These are phyloP conservation scores for Noctilio leporinus DNA, from an alignment of 2,113 vertebrate species.

Conservation along the genomic window DNA sequence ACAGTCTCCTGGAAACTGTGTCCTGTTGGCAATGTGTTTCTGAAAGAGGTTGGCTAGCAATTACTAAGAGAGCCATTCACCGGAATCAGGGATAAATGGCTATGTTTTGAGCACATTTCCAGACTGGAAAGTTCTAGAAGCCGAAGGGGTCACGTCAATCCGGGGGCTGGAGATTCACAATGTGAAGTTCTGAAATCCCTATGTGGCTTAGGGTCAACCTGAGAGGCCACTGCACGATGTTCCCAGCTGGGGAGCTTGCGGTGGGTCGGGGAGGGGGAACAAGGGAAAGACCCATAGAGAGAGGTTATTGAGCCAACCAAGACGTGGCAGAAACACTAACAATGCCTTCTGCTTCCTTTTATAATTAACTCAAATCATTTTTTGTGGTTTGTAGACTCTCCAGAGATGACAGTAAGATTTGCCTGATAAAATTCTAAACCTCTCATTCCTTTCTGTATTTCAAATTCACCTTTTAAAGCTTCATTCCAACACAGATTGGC, in stretches of 20 bases:
- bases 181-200: background rate
- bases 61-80: background rate
- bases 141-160: background rate
- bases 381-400: slow-evolving; percentile 8
- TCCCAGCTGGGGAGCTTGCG: rapidly evolving
- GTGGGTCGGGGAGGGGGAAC: too few species aligned
- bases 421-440: background rate
- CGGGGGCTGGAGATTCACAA: background rate
- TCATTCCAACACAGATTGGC: background rate
- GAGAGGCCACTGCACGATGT: background rate
- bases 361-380: slow-evolving; percentile 9
- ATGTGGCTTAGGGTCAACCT: background rate
- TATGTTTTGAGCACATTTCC: background rate
- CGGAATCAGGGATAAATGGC: background rate
- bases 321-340: background rate
- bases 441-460: slow-evolving; percentile 39
- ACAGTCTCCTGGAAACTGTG: background rate
- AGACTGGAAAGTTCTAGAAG: background rate
- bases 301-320: background rate
- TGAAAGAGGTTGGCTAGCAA: background rate
- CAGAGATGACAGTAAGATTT: background rate
- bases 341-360: background rate
- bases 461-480: background rate
- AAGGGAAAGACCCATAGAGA: background rate
- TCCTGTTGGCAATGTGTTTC: background rate